phyloP scores from a whole-genome alignment of 23 tunicate genomes.

The Ciona savignyi region DNA sequence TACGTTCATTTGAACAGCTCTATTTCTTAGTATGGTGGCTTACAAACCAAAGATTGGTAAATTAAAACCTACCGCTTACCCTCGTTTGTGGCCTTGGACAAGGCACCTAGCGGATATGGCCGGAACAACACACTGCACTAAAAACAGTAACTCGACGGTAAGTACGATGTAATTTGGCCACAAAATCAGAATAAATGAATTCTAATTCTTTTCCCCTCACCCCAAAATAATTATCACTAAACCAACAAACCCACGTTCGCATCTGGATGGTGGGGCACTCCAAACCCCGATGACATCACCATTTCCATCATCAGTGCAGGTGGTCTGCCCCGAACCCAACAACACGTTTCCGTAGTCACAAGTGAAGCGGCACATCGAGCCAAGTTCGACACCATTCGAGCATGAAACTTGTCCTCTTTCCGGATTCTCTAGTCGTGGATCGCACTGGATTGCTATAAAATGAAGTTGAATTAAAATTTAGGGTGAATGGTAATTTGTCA shows the following conservation, averaged over 20 bases:
- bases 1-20: no score
- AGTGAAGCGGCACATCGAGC: not conserved
- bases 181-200: not conserved
- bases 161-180: no score
- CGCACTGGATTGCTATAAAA: not conserved
- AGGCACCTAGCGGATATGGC: no score
- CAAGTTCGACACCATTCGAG: not conserved
- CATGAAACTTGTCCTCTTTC: not conserved
- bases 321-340: not conserved
- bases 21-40: no score
- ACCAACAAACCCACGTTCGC: not conserved
- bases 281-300: not conserved
- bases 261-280: not conserved
- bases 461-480: no score
- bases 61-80: no score
- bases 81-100: no score
- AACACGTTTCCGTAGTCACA: not conserved
- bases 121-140: no score
- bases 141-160: no score
- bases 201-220: not conserved
- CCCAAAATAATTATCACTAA: no score
- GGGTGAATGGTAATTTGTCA: not conserved
- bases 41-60: no score
- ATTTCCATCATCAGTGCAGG: not conserved
- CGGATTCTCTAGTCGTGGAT: not conserved